These are phyloP conservation scores for Xyrauchen texanus DNA, from an alignment of 2,113 vertebrate species.

Conservation along the genomic window DNA sequence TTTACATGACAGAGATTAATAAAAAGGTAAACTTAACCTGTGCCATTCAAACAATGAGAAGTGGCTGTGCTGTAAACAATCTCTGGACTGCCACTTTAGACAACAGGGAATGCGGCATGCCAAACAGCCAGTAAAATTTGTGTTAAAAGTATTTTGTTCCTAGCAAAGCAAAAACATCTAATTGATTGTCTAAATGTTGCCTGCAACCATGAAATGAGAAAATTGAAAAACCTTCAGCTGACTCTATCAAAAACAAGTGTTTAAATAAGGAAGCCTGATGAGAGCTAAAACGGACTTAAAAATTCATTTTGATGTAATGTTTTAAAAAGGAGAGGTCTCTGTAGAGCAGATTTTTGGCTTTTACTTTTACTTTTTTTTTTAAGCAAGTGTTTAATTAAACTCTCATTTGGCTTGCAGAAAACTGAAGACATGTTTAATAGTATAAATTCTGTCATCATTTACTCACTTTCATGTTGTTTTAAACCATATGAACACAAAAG, in stretches of 20 bases:
- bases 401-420: no score
- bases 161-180: background rate
- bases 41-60: constrained; percentile 31
- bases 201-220: background rate
- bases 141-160: constrained; percentile 15
- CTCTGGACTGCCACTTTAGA: constrained; percentile 17
- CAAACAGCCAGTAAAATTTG: background rate
- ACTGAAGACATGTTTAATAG: no score
- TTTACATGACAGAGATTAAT: constrained; percentile 38
- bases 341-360: no score
- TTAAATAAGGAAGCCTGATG: constrained; percentile 14
- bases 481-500: no score
- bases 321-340: background rate
- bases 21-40: constrained; percentile 2
- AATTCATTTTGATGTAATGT: background rate
- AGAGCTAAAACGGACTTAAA: background rate
- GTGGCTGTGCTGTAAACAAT: constrained; percentile 18
- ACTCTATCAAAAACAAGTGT: background rate
- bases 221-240: background rate
- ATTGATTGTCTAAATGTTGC: constrained; percentile 15
- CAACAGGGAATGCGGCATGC: background rate
- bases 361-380: no score
- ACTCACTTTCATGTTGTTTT: no score
- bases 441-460: no score
- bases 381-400: no score